A percentile compares a stretch with the other conserved stretches of the same genome.
Conservation (phyloP, 2,113 vertebrate genomes). For the Erythrolamprus reginae region DNA sequence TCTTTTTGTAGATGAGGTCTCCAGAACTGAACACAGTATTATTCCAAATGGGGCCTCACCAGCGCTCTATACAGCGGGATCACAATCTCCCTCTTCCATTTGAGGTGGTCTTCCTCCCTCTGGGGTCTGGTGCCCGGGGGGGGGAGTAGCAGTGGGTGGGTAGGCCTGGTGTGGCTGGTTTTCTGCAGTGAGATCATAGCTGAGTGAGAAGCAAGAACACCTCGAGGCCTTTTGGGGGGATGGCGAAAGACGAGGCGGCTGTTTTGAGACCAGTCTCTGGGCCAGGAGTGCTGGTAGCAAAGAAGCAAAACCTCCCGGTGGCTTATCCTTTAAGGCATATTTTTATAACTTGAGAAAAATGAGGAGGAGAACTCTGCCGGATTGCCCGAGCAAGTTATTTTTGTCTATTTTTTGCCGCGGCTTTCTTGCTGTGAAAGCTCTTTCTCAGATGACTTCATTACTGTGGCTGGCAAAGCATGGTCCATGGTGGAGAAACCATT, state of each 20-base stretch:
- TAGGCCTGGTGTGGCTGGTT: neutral
- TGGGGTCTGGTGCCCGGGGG: neutral
- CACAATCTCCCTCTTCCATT: no score
- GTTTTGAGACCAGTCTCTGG: constrained; percentile 21
- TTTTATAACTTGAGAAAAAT: constrained; percentile 12
- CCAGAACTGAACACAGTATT: no score
- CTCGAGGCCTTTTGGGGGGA: constrained; percentile 16
- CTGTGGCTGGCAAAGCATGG: neutral
- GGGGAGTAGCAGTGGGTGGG: neutral
- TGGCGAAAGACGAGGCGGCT: constrained; percentile 34
- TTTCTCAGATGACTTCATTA: constrained; percentile 45
- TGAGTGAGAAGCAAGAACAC: constrained; percentile 50
- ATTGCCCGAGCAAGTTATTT: constrained; percentile 43
- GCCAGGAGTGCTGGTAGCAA: constrained; percentile 26
- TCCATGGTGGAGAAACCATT: constrained; percentile 9
- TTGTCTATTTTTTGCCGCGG: constrained; percentile 35
- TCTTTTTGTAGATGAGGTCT: no score
- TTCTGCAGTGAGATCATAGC: constrained; percentile 44
- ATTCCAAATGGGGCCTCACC: no score
- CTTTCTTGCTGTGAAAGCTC: constrained; percentile 16
- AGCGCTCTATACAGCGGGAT: no score
- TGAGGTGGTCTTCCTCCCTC: neutral
- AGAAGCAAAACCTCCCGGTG: constrained; percentile 33
- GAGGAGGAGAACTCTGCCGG: constrained; percentile 26
- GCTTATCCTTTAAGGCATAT: constrained; percentile 40